phyloP scores from a whole-genome alignment of 2,888 invertebrate species.

The Rhamnusium bicolor region DNA sequence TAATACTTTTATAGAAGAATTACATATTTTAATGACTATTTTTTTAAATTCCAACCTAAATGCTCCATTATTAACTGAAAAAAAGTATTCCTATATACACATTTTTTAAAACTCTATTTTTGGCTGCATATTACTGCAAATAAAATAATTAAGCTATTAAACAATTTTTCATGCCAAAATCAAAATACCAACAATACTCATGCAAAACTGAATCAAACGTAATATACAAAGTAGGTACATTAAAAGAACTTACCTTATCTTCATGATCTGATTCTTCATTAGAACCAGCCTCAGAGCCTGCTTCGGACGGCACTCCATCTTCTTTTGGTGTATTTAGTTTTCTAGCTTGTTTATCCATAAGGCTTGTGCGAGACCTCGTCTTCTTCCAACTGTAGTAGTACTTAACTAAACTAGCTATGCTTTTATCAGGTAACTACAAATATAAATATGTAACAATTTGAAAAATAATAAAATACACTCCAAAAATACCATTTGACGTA shows the following conservation, averaged over 20 bases:
- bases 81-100: not conserved
- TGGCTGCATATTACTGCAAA: constrained; percentile 25
- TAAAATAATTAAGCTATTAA: constrained; percentile 18
- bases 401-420: constrained; percentile 95
- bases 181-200: constrained; percentile 20
- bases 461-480: not conserved
- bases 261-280: constrained; percentile 92
- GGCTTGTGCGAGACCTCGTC: constrained; percentile 90
- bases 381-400: constrained; percentile 99
- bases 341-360: constrained; percentile 91
- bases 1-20: too few relatives aligned
- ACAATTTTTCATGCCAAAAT: constrained; percentile 32
- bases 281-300: constrained; percentile 87
- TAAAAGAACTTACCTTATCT: constrained; percentile 83
- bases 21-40: too few relatives aligned
- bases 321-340: constrained; percentile 81
- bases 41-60: not conserved
- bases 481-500: constrained; percentile 92
- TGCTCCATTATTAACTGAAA: not conserved
- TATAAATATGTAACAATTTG: not conserved
- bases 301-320: constrained; percentile 80
- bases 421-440: constrained; percentile 93
- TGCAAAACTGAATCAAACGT: constrained; percentile 24
- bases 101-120: constrained; percentile 14
- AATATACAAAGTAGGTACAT: not conserved